Conservation (phyloP, 1,140 invertebrate genomes). For the Plutomurus gul region DNA sequence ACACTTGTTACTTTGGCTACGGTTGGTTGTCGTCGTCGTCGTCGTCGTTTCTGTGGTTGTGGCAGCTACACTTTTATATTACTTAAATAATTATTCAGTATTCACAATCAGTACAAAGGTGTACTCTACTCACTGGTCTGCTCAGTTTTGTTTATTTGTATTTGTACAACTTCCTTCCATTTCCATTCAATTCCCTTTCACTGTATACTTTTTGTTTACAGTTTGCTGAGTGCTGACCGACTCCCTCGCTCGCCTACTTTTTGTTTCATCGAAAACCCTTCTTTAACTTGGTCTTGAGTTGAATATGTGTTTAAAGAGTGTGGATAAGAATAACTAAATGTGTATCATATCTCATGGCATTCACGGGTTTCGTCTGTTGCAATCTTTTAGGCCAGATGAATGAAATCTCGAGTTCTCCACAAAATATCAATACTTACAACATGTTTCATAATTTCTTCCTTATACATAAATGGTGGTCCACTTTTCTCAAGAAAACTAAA, state of each 20-base stretch:
- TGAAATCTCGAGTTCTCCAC: background rate
- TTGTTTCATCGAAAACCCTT: background rate
- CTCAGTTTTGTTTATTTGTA: background rate
- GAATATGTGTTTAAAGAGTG: background rate
- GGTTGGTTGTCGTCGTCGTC: too few relatives aligned
- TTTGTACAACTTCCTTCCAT: conserved; percentile 23
- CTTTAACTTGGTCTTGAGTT: background rate
- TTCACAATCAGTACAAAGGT: too few relatives aligned
- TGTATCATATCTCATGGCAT: conserved; percentile 14
- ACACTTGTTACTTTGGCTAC: too few relatives aligned
- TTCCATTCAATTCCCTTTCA: conserved; percentile 16
- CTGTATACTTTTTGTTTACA: background rate
- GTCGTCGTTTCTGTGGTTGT: too few relatives aligned
- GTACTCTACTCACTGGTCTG: conserved; percentile 7
- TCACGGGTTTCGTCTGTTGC: background rate
- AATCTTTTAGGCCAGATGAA: background rate
- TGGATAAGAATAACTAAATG: background rate
- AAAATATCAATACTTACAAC: background rate
- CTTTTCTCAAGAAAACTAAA: too few relatives aligned
- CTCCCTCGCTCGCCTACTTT: too few relatives aligned
- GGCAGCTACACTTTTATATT: too few relatives aligned
- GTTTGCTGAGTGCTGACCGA: too few relatives aligned
- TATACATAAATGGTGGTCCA: too few relatives aligned
- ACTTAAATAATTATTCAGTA: too few relatives aligned
- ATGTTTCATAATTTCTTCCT: too few relatives aligned